Evolutionary conservation across 2,113 vertebrate species (phyloP), one percentile per base, ranked within the genome.

Genomic region (Pangasianodon gigas): DNA sequence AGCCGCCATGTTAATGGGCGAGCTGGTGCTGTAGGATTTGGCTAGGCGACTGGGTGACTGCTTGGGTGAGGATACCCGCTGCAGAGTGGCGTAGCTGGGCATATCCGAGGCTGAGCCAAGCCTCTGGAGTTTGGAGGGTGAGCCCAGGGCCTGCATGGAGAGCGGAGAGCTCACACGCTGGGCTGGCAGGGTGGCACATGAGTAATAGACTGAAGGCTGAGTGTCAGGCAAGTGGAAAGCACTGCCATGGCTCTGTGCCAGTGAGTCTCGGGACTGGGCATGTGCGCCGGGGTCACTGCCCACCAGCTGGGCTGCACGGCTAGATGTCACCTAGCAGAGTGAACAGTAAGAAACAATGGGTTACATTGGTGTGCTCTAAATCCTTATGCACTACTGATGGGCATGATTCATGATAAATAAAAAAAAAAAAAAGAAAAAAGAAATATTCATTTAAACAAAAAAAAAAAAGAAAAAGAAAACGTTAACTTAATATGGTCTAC

Each of bases 11-110:
- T 98, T 98, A 95, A 99, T 97, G 93, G 98, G 98, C 74, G 98
- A 99, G 93, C 98, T 98, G 93, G 98, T 98, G 97, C 98, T 99
- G 97, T 98, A 98, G 92, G 98, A 98, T 96, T 98, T 99, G 95
- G 98, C 98, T 90, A 98, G 97, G 89, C 98, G 97, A 95, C 97
- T 97, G 88, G 98, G 98, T 52, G 98, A 98, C 95, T 98, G 97
- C 95, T 99, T 98, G 93, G 98, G 98, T 48, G 98, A 99, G 81
- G 95, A 95, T 85, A 97, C 97, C 93, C 98, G 96, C 94, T 97
- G 97, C 84, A 97, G 96, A 85, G 97, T 96, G 95, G 96, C 96
- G 87, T 98, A 98, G 95, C 97, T 97, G 92, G 97, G 96, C 95
- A 97, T 97, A 95, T 98, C 97, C 1, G 97, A 96, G 93, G 96